phyloP scores from a whole-genome alignment of 1,140 invertebrate species.

The Telenomus remus region DNA sequence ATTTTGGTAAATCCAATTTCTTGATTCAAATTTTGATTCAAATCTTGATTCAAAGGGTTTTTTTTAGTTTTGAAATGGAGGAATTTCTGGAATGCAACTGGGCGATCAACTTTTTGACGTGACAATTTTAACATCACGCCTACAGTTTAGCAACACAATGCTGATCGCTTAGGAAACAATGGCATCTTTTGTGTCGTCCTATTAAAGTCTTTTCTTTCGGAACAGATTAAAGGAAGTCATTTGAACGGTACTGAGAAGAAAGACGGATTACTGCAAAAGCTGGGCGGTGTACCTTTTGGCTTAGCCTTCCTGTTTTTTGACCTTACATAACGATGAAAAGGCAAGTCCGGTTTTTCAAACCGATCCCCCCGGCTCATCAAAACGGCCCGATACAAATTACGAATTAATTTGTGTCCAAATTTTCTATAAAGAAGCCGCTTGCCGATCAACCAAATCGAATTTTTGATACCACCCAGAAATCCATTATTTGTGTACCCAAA shows the following conservation, averaged over 20 bases:
- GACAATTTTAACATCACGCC: constrained; percentile 63
- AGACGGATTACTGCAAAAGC: constrained; percentile 36
- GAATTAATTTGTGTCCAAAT: constrained; percentile 30
- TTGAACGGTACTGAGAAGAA: constrained; percentile 32
- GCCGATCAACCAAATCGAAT: neutral
- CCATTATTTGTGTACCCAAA: neutral
- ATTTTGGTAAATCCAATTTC: neutral
- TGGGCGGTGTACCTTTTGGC: constrained; percentile 17
- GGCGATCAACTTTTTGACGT: constrained; percentile 4
- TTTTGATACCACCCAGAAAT: neutral
- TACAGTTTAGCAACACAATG: constrained; percentile 66
- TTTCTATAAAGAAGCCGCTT: constrained; percentile 22
- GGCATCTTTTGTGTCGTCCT: neutral
- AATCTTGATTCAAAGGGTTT: no score
- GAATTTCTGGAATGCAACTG: constrained; percentile 1
- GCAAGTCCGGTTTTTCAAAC: constrained; percentile 1
- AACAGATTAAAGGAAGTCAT: constrained; percentile 8
- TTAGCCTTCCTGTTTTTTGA: constrained; percentile 1
- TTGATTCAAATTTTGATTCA: no score
- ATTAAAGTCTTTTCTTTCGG: neutral
- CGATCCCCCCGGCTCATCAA: neutral
- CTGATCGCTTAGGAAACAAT: constrained; percentile 48
- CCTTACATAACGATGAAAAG: constrained; percentile 23
- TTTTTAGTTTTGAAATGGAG: no score
- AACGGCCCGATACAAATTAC: constrained; percentile 38